phyloP scores from a whole-genome alignment of 2,888 invertebrate genomes.

The Scaptomyza reducta region DNA sequence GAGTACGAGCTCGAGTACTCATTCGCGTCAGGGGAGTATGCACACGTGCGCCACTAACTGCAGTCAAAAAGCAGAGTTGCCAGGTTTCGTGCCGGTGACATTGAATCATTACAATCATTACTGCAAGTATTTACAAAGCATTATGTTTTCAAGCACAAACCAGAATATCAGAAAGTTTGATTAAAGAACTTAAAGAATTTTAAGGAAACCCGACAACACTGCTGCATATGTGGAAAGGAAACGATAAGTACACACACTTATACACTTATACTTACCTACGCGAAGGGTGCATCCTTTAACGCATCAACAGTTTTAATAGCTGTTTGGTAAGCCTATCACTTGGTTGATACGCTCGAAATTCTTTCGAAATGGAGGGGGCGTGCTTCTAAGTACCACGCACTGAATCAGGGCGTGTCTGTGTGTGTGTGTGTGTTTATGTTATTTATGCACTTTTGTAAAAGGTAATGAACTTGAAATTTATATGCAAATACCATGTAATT shows the following conservation, averaged over 20 bases:
- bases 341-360: slow-evolving; percentile 26
- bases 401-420: slow-evolving; percentile 61
- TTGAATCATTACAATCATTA: background rate
- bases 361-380: slow-evolving; percentile 33
- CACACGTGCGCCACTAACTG: slow-evolving; percentile 30
- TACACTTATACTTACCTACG: slow-evolving; percentile 38
- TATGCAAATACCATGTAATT: slow-evolving; percentile 67
- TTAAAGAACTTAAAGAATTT: too few relatives aligned
- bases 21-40: slow-evolving; percentile 19
- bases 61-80: slow-evolving; percentile 33
- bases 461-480: slow-evolving; percentile 58
- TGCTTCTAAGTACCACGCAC: slow-evolving; percentile 10
- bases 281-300: slow-evolving; percentile 65
- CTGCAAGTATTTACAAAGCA: background rate
- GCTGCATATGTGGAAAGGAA: slow-evolving; percentile 57
- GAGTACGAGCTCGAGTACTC: background rate
- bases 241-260: slow-evolving; percentile 49
- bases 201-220: slow-evolving; percentile 35
- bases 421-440: slow-evolving; percentile 12
- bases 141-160: background rate
- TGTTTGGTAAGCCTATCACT: slow-evolving; percentile 46
- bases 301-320: slow-evolving; percentile 70
- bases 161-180: background rate
- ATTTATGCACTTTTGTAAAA: slow-evolving; percentile 37
- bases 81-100: slow-evolving; percentile 2